phyloP scores from a whole-genome alignment of 2,888 invertebrate species.

The Imbricaverruca yamaguchii region DNA sequence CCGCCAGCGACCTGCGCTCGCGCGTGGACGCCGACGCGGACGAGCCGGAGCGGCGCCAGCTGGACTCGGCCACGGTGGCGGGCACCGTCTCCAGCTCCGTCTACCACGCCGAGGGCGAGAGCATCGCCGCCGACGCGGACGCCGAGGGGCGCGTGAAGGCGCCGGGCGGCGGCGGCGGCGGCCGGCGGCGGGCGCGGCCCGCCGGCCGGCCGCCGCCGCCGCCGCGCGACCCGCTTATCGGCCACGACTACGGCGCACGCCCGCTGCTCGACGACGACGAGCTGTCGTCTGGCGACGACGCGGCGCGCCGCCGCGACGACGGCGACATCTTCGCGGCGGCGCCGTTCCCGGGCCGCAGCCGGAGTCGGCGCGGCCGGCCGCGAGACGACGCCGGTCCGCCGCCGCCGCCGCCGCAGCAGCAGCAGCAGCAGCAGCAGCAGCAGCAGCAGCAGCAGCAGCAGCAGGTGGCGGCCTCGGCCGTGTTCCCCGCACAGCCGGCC shows the following conservation, averaged over 20 bases:
- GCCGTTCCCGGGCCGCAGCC: background rate
- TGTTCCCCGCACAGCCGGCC: too few relatives aligned
- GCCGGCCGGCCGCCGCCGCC: conserved; percentile 25
- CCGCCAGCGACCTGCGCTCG: conserved; percentile 59
- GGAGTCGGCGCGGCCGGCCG: background rate
- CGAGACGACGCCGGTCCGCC: background rate
- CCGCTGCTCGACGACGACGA: conserved; percentile 70
- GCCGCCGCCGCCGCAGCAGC: background rate
- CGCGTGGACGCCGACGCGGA: conserved; percentile 43
- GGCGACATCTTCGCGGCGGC: background rate
- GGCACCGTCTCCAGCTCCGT: conserved; percentile 60
- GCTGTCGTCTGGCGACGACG: conserved; percentile 52
- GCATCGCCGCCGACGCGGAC: conserved; percentile 44
- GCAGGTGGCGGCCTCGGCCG: too few relatives aligned
- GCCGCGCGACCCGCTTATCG: conserved; percentile 47
- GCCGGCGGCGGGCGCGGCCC: conserved; percentile 22
- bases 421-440: background rate
- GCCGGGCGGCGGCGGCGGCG: conserved; percentile 23
- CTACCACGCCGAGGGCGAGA: conserved; percentile 64
- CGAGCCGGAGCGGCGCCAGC: conserved; percentile 43
- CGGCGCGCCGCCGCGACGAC: background rate
- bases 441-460: too few relatives aligned
- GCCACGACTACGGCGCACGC: conserved; percentile 66
- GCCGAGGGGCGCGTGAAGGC: conserved; percentile 23
- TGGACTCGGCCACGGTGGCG: conserved; percentile 48